These are phyloP conservation scores for Apamea monoglypha DNA, from an alignment of 2,888 invertebrate species.

Conservation along the genomic window DNA sequence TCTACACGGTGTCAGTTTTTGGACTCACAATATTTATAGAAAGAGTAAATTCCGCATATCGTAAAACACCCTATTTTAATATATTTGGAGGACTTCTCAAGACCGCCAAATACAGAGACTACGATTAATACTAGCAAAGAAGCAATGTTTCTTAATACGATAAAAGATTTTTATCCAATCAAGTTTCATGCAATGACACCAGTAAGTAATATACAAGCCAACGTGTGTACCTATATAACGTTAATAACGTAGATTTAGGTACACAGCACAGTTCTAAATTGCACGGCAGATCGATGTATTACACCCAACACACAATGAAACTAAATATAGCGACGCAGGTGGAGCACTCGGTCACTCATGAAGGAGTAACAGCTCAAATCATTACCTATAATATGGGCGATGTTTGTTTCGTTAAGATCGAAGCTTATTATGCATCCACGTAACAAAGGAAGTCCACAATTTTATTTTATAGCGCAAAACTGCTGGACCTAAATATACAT, in stretches of 20 bases:
- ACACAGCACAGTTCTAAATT: constrained; percentile 67
- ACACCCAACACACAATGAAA: constrained; percentile 86
- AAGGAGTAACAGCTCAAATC: constrained; percentile 75
- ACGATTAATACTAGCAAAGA: not conserved
- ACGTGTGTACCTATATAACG: constrained; percentile 35
- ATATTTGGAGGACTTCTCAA: not conserved
- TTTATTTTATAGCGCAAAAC: constrained; percentile 53
- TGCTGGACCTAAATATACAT: constrained; percentile 51
- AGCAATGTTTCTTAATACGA: constrained; percentile 1
- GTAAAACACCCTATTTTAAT: not conserved
- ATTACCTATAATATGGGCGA: constrained; percentile 67
- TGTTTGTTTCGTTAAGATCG: constrained; percentile 61
- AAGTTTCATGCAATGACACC: constrained; percentile 15
- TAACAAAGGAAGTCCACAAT: constrained; percentile 59
- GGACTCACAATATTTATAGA: constrained; percentile 1
- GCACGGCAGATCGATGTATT: constrained; percentile 81
- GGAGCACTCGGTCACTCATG: constrained; percentile 78
- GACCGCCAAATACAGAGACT: not conserved
- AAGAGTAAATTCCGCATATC: not conserved
- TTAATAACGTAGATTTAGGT: constrained; percentile 61
- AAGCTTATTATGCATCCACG: constrained; percentile 50
- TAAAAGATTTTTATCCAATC: not conserved
- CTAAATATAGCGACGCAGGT: constrained; percentile 87
- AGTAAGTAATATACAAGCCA: constrained; percentile 33
- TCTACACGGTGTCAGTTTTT: not conserved